Evolutionary conservation across 2,797 vertebrate genomes (phyloP).

Genomic region (Crocodylus rhombifer): DNA sequence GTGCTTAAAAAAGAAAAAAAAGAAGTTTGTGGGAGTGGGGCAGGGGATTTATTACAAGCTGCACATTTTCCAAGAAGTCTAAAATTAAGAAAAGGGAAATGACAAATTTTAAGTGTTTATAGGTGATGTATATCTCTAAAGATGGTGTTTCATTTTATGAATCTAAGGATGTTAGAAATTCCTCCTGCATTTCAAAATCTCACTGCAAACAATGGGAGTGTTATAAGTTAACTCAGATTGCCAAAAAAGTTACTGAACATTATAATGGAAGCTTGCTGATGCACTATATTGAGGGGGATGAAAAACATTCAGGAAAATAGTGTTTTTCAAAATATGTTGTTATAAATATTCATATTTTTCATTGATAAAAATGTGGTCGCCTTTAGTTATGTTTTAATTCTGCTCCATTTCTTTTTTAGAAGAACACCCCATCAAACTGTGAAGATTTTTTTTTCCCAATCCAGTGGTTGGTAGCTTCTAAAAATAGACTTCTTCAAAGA

Average conservation of each 20-base stretch:
- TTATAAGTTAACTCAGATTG: neutral
- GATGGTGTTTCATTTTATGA: neutral
- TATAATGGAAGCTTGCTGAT: no score
- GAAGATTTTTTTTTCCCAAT: neutral
- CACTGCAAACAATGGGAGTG: neutral
- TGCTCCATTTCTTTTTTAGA: neutral
- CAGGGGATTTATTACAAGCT: neutral
- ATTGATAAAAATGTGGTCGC: neutral
- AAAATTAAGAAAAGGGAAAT: neutral
- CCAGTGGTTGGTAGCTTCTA: neutral
- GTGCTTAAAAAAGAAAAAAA: no score
- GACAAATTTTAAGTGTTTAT: neutral
- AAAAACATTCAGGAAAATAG: no score
- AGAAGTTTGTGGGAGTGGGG: no score
- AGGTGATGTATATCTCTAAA: neutral
- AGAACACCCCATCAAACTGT: neutral
- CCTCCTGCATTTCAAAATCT: neutral
- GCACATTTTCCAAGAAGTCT: neutral
- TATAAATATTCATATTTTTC: neutral
- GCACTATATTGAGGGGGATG: no score
- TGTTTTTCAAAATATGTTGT: no score
- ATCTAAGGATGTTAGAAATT: neutral
- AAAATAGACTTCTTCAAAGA: slow-evolving; percentile 31
- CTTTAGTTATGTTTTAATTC: neutral
- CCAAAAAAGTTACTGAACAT: no score